Evolutionary conservation across 2,797 vertebrate species (phyloP).

Genomic region (Yasuhikotakia modesta): DNA sequence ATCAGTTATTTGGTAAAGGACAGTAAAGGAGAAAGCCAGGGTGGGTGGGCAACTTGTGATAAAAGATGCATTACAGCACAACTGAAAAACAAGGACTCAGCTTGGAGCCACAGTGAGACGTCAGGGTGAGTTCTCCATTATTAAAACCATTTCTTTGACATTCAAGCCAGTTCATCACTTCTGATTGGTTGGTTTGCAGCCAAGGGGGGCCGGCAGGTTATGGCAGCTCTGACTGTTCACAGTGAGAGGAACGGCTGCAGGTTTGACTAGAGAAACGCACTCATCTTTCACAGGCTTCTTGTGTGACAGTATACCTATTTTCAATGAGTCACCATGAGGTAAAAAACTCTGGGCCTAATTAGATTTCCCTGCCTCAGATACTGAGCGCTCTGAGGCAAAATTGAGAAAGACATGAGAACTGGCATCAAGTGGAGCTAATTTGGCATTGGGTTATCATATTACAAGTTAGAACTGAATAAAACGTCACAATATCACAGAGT

Average conservation of each 20-base stretch:
- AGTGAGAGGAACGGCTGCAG: slow-evolving; percentile 31
- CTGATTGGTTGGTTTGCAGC: slow-evolving; percentile 44
- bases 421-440: slow-evolving; percentile 19
- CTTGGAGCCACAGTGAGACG: not conserved
- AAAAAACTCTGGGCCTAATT: slow-evolving; percentile 32
- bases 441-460: slow-evolving; percentile 18
- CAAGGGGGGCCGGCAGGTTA: slow-evolving; percentile 17
- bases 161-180: slow-evolving; percentile 42
- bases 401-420: slow-evolving; percentile 7
- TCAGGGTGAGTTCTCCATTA: slow-evolving; percentile 27
- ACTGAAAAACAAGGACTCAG: slow-evolving; percentile 4
- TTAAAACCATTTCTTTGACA: slow-evolving; percentile 40
- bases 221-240: slow-evolving; percentile 8
- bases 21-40: not conserved
- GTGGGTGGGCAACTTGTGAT: not conserved
- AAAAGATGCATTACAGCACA: not conserved
- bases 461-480: not conserved
- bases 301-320: slow-evolving; percentile 34
- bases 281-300: slow-evolving; percentile 36
- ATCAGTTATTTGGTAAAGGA: not conserved
- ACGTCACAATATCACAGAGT: not conserved
- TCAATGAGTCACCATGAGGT: slow-evolving; percentile 12
- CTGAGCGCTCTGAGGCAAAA: slow-evolving; percentile 22
- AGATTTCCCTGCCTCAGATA: slow-evolving; percentile 9
- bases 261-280: slow-evolving; percentile 39